Conservation (phyloP, 1,140 invertebrate genomes). For the Leptinotarsa lineolata region DNA sequence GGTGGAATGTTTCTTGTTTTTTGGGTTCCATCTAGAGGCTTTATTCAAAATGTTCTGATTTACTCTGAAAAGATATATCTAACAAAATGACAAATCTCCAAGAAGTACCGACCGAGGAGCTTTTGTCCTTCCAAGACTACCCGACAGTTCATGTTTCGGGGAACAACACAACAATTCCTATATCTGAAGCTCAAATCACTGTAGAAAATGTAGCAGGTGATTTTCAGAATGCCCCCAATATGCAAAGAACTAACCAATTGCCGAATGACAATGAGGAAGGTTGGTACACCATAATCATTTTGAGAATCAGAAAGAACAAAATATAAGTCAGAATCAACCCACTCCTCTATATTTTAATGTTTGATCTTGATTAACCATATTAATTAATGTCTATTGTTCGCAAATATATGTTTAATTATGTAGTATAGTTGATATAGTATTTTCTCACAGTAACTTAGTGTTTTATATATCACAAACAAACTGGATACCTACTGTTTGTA, state of each 20-base stretch:
- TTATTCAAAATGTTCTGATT: no score
- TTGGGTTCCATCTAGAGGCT: no score
- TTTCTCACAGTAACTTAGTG: no score
- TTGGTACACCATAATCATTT: not conserved
- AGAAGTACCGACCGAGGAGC: slow-evolving; percentile 63
- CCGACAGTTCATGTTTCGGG: slow-evolving; percentile 56
- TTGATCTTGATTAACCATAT: no score
- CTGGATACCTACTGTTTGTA: no score
- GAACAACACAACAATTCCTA: slow-evolving; percentile 34
- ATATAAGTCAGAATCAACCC: not conserved
- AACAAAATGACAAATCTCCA: slow-evolving; percentile 50
- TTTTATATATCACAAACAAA: no score
- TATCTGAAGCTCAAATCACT: slow-evolving; percentile 37
- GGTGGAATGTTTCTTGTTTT: no score
- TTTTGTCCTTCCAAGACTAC: slow-evolving; percentile 69
- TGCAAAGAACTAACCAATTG: not conserved
- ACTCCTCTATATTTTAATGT: no score
- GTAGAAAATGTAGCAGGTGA: slow-evolving; percentile 26
- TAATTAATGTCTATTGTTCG: no score
- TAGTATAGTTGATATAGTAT: no score
- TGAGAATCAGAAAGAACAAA: no score
- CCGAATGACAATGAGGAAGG: not conserved
- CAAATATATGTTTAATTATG: no score
- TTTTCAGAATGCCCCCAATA: slow-evolving; percentile 12
- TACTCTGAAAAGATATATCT: not conserved